Evolutionary conservation across 2,113 vertebrate genomes (phyloP), one percentile per base, ranked within the genome.

Genomic region (Nesospiza acunhae): DNA sequence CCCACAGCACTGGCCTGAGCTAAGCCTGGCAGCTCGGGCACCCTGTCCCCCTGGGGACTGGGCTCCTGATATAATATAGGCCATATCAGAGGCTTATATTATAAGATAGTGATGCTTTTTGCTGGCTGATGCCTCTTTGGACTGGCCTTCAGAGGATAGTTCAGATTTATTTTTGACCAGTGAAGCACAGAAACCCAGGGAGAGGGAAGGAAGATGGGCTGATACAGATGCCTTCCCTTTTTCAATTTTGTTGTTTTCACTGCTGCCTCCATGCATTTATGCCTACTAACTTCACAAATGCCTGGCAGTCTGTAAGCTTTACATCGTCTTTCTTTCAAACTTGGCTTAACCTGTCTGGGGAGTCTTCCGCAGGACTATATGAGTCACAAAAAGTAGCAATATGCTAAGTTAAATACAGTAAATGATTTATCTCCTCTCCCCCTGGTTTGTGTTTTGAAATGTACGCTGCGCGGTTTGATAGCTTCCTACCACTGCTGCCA

Each of bases 361-460:
- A 94, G 87, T 92, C 90, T 92, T 96, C 90, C 8, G 49, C 87
- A 93, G 84, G 59, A 44, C 87, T 90, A 44, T 88, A 89, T 96
- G 96, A 96, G 89, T 96, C 95, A 96, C 84, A 91, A 56, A 94
- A 96, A 91, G 64, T 86, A 92, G 93, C 94, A 95, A 90, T 96
- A 96, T 95, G 92, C 78, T 94, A 89, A 96, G 94, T 97, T 96
- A 96, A 96, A 97, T 95, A 97, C 94, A 96, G 90, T 92, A 97
- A 96, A 94, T 96, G 92, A 95, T 95, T 96, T 96, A 96, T 96
- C 90, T 95, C 90, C 91, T 89, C 92, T 94, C 92, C 88, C 94
- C 95, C 95, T 97, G 94, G 60, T 95, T 74, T 94, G 79, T 96
- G 91, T 95, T 93, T 93, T 86, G 83, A 91, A 97, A 89, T 94